Evolutionary conservation across 2,113 vertebrate genomes (phyloP), one percentile per base, ranked within the genome.

Genomic region (Triplophysa tibetana): DNA sequence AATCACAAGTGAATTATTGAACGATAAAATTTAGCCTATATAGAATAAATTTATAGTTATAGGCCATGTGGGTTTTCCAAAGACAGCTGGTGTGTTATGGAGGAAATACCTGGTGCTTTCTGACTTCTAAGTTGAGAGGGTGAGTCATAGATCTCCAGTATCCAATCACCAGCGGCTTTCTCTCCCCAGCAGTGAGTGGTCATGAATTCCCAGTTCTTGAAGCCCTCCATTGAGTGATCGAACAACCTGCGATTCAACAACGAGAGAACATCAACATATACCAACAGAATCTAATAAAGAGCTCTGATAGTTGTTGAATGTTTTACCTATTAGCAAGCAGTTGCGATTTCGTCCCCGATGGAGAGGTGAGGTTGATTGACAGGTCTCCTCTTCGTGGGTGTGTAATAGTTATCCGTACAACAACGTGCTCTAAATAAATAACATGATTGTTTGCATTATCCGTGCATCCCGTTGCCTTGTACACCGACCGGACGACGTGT

Each of bases 201-300:
- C 98, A 99, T 99, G 84, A 99, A 99, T 87, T 99, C 97, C 98
- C 98, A 99, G 90, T 98, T 98, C 91, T 98, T 99, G 92, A 99
- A 99, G 68, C 98, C 98, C 92, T 99, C 98, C 95, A 97, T 98
- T 82, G 98, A 99, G 92, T 99, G 96, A 90, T 99, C 98, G 92
- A 99, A 99, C 81, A 99, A 89, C 90, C 98, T 99, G 91, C 41
- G 89, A 72, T 17, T 38, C 33, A 38, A 7, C 33, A 77, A 4
- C 81, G 29, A 81, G 29, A 76, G 69, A 65, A 52, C 1, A 65
- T 24, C 0, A 24, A 58, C 19, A 58, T 12, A 12, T 45, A 45
- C 1, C 43, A 12, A 45, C 8, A 45, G 2, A 45, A 4, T 29
- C 29, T 9, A 17, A 17, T 70, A 41, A 78, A 65, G 64, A 48